Evolutionary conservation across 2,113 vertebrate genomes (phyloP), one percentile per base, ranked within the genome.

Genomic region (Neopipo cinnamomea): DNA sequence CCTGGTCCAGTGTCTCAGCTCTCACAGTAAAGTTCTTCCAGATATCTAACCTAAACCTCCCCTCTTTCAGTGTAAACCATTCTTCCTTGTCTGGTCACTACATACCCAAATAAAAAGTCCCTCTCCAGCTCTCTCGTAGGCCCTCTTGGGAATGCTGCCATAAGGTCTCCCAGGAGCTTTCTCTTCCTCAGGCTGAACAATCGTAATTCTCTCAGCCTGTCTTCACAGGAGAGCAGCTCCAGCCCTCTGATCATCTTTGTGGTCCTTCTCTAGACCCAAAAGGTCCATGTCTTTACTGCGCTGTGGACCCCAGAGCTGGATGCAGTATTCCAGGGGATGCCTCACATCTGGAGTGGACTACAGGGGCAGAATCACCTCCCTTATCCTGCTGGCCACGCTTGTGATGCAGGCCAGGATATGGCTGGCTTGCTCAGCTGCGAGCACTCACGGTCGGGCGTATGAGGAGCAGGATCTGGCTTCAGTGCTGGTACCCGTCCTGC

Each of bases 401-500:
- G 21, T 2, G n/a, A 70, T 37, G 22, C 56, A 70, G 63, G 41
- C 56, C 14, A 23, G 30, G 17, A 3, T 12, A 15, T 1, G 30
- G 20, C 0, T 42, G 63, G 17, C n/a, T 49, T 70, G 42, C 63
- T 16, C 41, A 42, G 30, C n/a, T 42, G 9, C 7, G 21, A 37
- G 18, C 16, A 4, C 31, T 20, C 41, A 22, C 10, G 30, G 21
- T 47, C 9, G 4, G 14, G 21, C 13, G 39, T 4, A 4, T 2
- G 24, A 31, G 9, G 19, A 27, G 27, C 42, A 22, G 30, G 44
- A 20, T 5, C 49, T 35, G 80, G 2, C 0, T 15, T 27, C 65
- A 11, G 11, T 1, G 14, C 33, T 5, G 33, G 10, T 8, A 6
- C 41, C 28, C 6, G 7, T 6, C 46, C 10, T 2, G n/a, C 28